phyloP scores from a whole-genome alignment of 2,797 vertebrate species.

The Petrocephalus sullivani region DNA sequence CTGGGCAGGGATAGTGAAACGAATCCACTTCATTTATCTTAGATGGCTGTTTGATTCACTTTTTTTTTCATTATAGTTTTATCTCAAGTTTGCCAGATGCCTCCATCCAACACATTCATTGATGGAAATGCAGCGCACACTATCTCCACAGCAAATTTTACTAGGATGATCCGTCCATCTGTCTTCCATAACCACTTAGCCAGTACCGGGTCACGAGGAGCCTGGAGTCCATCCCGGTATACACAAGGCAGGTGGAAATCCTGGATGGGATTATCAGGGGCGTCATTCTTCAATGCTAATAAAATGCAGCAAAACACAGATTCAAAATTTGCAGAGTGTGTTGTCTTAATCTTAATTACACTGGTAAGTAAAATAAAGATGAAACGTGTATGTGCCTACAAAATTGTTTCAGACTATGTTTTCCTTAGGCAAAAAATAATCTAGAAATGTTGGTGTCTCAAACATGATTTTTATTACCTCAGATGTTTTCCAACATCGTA shows the following conservation, averaged over 20 bases:
- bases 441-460: slow-evolving; percentile 12
- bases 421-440: slow-evolving; percentile 40
- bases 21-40: background rate
- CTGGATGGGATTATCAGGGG: background rate
- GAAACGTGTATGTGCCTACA: background rate
- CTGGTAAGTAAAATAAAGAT: background rate
- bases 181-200: background rate
- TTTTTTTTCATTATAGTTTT: background rate
- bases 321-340: background rate
- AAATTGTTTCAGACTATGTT: slow-evolving; percentile 40
- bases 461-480: background rate
- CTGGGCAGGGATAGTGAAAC: background rate
- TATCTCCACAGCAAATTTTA: background rate
- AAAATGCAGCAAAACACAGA: background rate
- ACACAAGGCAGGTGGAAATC: background rate
- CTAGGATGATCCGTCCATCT: background rate
- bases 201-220: background rate
- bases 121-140: background rate
- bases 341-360: background rate
- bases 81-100: slow-evolving; percentile 1
- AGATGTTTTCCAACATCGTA: background rate
- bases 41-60: background rate
- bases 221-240: background rate
- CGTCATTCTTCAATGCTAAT: background rate
- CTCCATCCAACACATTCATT: background rate